Conservation (phyloP, 2,797 vertebrate genomes). For the Fistularia tabacaria region DNA sequence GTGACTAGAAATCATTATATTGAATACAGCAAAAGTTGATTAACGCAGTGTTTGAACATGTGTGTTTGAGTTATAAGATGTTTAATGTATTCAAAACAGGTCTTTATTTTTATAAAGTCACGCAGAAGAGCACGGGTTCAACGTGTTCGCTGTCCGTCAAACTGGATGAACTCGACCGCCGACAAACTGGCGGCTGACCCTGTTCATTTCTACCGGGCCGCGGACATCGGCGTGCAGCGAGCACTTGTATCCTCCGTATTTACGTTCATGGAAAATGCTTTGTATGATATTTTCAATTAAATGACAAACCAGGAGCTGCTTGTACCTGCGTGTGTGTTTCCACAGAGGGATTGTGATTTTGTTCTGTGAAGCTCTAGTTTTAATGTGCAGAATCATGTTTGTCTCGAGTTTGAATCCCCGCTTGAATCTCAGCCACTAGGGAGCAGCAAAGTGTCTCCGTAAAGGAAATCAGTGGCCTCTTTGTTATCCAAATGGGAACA, state of each 20-base stretch:
- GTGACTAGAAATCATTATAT: not conserved
- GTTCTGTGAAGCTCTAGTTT: too few relatives aligned
- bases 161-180: not conserved
- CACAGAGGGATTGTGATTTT: too few relatives aligned
- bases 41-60: constrained; percentile 2
- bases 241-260: constrained; percentile 48
- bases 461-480: too few relatives aligned
- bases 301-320: constrained; percentile 31
- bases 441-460: constrained; percentile 13
- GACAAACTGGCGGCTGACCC: constrained; percentile 25
- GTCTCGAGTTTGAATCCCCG: too few relatives aligned
- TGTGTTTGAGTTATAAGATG: constrained; percentile 25
- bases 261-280: constrained; percentile 64
- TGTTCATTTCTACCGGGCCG: constrained; percentile 31
- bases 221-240: constrained; percentile 36
- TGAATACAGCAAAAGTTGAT: not conserved
- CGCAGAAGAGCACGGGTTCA: constrained; percentile 29
- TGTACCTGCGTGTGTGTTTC: constrained; percentile 3
- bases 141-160: constrained; percentile 12
- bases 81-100: constrained; percentile 42
- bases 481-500: too few relatives aligned
- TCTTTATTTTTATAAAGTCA: constrained; percentile 64
- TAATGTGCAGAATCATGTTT: too few relatives aligned
- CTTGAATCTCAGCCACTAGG: constrained; percentile 14
- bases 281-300: constrained; percentile 73